phyloP scores from a whole-genome alignment of 2,113 vertebrate species.

The Pelecanoides urinatrix region DNA sequence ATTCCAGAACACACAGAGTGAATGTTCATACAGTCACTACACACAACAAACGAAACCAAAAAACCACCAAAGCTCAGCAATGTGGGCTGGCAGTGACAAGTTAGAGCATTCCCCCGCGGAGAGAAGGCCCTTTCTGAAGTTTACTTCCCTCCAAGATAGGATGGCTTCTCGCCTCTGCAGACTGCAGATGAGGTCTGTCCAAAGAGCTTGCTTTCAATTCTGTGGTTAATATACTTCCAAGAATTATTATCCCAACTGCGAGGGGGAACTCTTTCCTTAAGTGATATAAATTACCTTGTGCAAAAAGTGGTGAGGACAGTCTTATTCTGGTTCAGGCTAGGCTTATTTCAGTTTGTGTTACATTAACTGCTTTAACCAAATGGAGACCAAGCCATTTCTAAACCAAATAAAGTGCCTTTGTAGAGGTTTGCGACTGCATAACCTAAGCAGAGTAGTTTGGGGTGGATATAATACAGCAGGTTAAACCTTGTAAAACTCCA shows the following conservation, averaged over 20 bases:
- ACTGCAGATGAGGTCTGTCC: background rate
- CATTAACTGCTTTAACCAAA: background rate
- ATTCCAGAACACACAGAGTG: background rate
- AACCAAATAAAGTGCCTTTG: background rate
- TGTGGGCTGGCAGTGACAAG: conserved; percentile 25
- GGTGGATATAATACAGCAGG: background rate
- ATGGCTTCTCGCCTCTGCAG: background rate
- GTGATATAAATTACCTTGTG: background rate
- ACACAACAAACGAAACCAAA: background rate
- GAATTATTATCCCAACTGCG: background rate
- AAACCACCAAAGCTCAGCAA: background rate
- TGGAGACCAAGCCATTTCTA: background rate
- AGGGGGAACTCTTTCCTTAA: background rate
- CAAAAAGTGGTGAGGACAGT: background rate
- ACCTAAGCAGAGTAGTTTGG: background rate
- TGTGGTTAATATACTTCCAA: background rate
- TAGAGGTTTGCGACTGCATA: background rate
- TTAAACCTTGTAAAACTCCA: background rate
- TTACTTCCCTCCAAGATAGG: background rate
- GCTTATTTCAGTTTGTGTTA: background rate
- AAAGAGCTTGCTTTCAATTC: background rate
- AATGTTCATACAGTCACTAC: background rate
- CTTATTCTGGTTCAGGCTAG: background rate
- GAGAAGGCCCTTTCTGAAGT: background rate
- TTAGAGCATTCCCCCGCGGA: background rate